Evolutionary conservation across 2,113 vertebrate species (phyloP).

Genomic region (Megalops atlanticus): DNA sequence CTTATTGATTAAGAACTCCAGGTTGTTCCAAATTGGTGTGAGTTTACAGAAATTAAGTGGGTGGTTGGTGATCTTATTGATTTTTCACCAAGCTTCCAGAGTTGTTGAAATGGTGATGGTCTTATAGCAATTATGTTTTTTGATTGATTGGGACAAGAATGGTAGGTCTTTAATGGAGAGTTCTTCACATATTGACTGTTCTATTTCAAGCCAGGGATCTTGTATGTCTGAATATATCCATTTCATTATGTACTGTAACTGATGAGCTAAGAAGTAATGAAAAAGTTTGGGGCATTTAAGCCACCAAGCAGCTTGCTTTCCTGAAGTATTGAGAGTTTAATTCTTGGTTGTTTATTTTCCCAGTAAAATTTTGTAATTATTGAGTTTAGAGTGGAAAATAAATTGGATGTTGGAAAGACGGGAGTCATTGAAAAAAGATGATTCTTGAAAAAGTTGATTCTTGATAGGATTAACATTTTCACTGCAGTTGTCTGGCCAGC

Average conservation of each 20-base stretch:
- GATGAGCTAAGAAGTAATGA: neutral
- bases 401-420: no score
- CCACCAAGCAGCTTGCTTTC: neutral
- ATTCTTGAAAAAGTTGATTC: no score
- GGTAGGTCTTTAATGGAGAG: neutral
- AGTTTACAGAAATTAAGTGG: no score
- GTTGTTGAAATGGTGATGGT: constrained; percentile 1
- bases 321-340: neutral
- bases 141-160: neutral
- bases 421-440: no score
- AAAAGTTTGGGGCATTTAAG: neutral
- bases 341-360: constrained; percentile 10
- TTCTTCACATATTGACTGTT: neutral
- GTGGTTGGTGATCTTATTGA: neutral
- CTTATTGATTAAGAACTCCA: no score
- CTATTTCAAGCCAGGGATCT: neutral
- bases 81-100: constrained; percentile 4
- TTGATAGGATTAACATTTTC: no score
- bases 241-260: neutral
- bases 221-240: neutral
- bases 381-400: no score
- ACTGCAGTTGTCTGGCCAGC: no score
- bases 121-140: neutral
- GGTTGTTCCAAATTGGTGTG: no score
- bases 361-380: neutral